Evolutionary conservation across 2,797 vertebrate genomes (phyloP).

Genomic region (Bothrops alternatus): DNA sequence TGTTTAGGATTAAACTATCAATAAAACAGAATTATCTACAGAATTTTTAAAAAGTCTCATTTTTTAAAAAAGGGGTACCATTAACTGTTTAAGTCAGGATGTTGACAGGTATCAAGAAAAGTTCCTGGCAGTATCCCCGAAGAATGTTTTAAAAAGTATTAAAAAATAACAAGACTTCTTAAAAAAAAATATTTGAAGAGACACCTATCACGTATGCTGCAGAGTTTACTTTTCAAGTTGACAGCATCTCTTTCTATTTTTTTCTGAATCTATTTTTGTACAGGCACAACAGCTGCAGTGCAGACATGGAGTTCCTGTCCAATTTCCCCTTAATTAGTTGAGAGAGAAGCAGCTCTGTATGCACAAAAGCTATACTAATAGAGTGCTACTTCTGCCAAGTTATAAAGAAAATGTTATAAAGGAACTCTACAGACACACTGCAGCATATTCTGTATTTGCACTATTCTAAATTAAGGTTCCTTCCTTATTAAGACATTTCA

Average conservation of each 20-base stretch:
- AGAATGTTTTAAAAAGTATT: conserved; percentile 17
- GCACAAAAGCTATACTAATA: background rate
- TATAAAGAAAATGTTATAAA: background rate
- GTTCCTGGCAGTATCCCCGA: conserved; percentile 48
- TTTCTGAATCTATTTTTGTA: background rate
- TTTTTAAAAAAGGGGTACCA: conserved; percentile 47
- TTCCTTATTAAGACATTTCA: conserved; percentile 10
- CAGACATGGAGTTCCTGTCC: background rate
- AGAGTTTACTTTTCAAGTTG: conserved; percentile 44
- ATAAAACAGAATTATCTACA: conserved; percentile 51
- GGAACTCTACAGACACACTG: background rate
- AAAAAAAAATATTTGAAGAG: conserved; percentile 29
- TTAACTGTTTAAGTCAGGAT: conserved; percentile 42
- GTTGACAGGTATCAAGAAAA: conserved; percentile 18
- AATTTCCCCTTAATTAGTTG: background rate
- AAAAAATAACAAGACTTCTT: conserved; percentile 20
- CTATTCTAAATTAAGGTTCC: background rate
- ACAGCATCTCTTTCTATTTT: conserved; percentile 39
- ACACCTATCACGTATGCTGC: conserved; percentile 43
- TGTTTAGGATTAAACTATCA: conserved; percentile 58
- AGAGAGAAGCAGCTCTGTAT: background rate
- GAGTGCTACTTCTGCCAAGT: background rate
- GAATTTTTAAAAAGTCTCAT: conserved; percentile 40
- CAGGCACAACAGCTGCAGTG: background rate
- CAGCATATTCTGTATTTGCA: background rate